Percentiles rank a stretch among this genome's conserved stretches.
Conservation (phyloP, 2,888 invertebrate genomes). For the Lasiommata megera region DNA sequence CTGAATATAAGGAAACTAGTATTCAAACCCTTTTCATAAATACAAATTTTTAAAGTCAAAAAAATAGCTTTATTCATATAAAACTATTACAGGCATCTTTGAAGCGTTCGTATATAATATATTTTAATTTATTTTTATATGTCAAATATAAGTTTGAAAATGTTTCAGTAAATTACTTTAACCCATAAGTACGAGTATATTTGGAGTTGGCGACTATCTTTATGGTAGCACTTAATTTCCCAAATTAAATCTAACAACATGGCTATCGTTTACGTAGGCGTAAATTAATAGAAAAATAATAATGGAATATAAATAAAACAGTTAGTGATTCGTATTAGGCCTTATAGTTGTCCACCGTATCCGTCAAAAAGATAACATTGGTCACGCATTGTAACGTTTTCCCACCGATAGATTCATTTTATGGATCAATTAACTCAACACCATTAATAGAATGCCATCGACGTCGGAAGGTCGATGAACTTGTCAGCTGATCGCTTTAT, state of each 20-base stretch:
- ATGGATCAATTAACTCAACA: conserved; percentile 34
- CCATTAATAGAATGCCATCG: conserved; percentile 36
- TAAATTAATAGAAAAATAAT: neutral
- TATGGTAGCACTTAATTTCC: too few species aligned
- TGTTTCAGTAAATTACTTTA: too few species aligned
- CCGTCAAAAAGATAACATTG: conserved; percentile 13
- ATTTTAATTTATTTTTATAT: too few species aligned
- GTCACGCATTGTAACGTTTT: conserved; percentile 20
- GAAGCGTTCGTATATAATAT: too few species aligned
- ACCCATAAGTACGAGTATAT: too few species aligned
- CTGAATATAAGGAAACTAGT: too few species aligned
- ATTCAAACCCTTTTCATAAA: too few species aligned
- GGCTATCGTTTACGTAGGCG: neutral
- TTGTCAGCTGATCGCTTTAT: conserved; percentile 31
- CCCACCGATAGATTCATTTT: conserved; percentile 13
- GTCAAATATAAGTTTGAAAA: too few species aligned
- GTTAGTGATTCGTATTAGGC: conserved; percentile 5
- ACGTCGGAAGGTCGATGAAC: conserved; percentile 34
- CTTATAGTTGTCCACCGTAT: conserved; percentile 16
- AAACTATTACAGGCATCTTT: too few species aligned
- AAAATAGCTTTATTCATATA: too few species aligned
- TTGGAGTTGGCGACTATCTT: too few species aligned
- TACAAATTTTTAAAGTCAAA: too few species aligned
- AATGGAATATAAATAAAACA: neutral
- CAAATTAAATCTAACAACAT: neutral